These are phyloP conservation scores for Hemichromis elongatus DNA, from an alignment of 2,113 vertebrate genomes.

Conservation along the genomic window DNA sequence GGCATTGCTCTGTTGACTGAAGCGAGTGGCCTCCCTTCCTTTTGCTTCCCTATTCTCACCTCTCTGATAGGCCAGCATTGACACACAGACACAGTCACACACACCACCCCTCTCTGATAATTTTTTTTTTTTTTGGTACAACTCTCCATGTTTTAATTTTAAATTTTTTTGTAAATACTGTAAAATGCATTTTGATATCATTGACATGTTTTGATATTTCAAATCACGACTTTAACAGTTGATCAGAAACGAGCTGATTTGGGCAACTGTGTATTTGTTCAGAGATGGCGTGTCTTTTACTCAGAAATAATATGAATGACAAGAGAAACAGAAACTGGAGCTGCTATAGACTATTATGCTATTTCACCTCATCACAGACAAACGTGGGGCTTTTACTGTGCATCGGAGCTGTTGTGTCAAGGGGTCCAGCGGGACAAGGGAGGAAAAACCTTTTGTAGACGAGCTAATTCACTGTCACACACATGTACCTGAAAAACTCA, in stretches of 20 bases:
- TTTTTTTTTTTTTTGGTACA: slow-evolving; percentile 34
- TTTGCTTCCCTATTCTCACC: not conserved
- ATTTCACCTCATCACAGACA: slow-evolving; percentile 50
- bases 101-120: not conserved
- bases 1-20: slow-evolving; percentile 23
- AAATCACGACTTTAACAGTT: slow-evolving; percentile 58
- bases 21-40: slow-evolving; percentile 4
- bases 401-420: not conserved
- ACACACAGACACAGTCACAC: slow-evolving; percentile 8
- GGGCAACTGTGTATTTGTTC: slow-evolving; percentile 53
- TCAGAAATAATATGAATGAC: slow-evolving; percentile 39
- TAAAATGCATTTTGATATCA: slow-evolving; percentile 86
- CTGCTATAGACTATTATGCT: slow-evolving; percentile 55
- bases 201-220: slow-evolving; percentile 83
- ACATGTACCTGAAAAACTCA: not conserved
- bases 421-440: not conserved
- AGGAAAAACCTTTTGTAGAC: not conserved
- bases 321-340: slow-evolving; percentile 56
- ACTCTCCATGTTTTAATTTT: slow-evolving; percentile 42
- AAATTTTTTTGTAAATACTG: slow-evolving; percentile 77
- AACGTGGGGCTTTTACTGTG: slow-evolving; percentile 15
- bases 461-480: slow-evolving; percentile 14
- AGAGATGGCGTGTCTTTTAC: slow-evolving; percentile 49
- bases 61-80: not conserved
- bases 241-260: slow-evolving; percentile 43